Conservation (phyloP, 2,113 vertebrate genomes). For the Beaufortia kweichowensis region DNA sequence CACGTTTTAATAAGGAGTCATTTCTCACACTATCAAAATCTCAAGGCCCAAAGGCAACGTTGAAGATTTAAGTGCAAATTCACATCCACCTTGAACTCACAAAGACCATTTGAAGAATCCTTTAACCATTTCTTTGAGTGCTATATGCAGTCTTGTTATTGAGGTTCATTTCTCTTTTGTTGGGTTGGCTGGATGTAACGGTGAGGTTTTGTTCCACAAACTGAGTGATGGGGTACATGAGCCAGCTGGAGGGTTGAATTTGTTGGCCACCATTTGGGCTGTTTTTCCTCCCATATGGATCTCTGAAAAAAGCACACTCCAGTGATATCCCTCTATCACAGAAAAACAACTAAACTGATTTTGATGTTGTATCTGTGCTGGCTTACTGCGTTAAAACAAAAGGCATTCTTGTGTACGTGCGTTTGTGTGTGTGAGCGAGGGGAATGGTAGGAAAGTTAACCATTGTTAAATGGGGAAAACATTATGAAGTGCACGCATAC, state of each 20-base stretch:
- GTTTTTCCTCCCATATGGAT: constrained; percentile 18
- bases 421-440: too few species aligned
- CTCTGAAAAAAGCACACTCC: constrained; percentile 18
- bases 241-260: constrained; percentile 17
- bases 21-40: constrained; percentile 44
- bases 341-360: too few species aligned
- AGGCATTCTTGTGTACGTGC: too few species aligned
- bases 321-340: neutral
- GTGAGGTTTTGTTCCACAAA: constrained; percentile 6
- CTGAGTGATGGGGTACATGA: constrained; percentile 4
- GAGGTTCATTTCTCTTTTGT: neutral
- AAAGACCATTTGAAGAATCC: constrained; percentile 18
- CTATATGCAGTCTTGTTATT: neutral
- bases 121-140: neutral
- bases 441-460: too few species aligned
- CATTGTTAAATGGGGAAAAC: too few species aligned
- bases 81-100: constrained; percentile 38
- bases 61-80: constrained; percentile 54
- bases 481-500: too few species aligned
- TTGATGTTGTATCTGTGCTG: too few species aligned
- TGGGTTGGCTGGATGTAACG: neutral
- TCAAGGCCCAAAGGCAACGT: constrained; percentile 33
- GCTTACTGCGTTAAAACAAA: too few species aligned
- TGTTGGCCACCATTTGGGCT: constrained; percentile 27
- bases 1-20: constrained; percentile 56